Conservation (phyloP, 1,140 invertebrate species). For the Euwallacea fornicatus region DNA sequence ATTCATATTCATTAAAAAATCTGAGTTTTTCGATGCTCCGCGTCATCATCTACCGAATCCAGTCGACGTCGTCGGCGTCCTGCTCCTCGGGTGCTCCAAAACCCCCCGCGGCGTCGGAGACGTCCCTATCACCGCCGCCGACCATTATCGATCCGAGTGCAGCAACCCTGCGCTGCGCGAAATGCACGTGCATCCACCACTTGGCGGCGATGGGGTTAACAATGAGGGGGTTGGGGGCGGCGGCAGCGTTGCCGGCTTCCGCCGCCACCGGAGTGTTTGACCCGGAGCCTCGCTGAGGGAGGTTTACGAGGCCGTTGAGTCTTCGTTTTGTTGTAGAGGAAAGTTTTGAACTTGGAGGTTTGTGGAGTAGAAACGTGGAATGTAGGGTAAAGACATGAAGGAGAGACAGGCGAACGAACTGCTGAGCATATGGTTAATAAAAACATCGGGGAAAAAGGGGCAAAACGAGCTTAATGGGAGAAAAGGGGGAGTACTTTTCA, state of each 20-base stretch:
- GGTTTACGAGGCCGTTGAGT: constrained; percentile 5
- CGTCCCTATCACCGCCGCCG: constrained; percentile 1
- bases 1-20: not conserved
- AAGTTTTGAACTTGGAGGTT: constrained; percentile 8
- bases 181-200: constrained; percentile 34
- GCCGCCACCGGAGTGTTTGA: constrained; percentile 1
- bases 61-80: not conserved
- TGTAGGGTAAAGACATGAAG: not conserved
- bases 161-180: constrained; percentile 18
- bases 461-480: too few species aligned
- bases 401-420: not conserved
- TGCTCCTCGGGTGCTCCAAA: not conserved
- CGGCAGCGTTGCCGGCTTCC: constrained; percentile 3
- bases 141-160: constrained; percentile 4
- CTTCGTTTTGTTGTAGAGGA: constrained; percentile 7
- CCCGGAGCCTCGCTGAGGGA: not conserved
- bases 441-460: too few species aligned
- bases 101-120: constrained; percentile 9
- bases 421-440: not conserved
- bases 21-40: not conserved
- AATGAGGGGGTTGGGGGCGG: constrained; percentile 1
- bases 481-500: too few species aligned
- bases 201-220: constrained; percentile 2
- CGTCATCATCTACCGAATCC: not conserved
- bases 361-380: constrained; percentile 8